Evolutionary conservation across 2,797 vertebrate genomes (phyloP), one percentile per base, ranked within the genome.

Genomic region (Hyperoplus lanceolatus): DNA sequence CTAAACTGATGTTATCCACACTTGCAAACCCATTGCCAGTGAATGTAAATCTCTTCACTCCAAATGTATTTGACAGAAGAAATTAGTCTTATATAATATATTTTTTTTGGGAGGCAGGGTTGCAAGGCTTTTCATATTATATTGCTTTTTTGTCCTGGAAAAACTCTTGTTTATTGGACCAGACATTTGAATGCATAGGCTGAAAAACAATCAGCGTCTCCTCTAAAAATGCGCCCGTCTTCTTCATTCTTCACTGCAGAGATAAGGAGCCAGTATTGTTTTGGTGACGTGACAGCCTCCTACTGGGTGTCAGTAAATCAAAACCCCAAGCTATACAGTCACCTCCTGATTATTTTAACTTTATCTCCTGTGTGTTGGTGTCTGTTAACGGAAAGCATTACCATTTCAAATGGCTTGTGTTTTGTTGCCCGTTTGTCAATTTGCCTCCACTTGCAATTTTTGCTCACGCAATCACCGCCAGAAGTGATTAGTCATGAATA

Each of bases 401-500:
- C 90, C 86, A 87, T 86, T 69, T 86, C 70, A 77, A 83, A 82
- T 80, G 60, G 58, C 69, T 68, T 83, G 59, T 76, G 75, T 87
- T 29, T 88, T 81, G 70, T 85, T 77, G 76, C 61, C 45, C 72
- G 68, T 88, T 86, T 73, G 79, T 90, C 81, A 82, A 54, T 85
- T 89, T 62, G 63, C 58, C 79, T 82, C 77, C 79, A 70, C 84
- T 90, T 62, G 70, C 80, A 90, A 87, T 89, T 87, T 90, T 84
- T 80, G 80, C 85, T 84, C 77, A 79, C 6, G 83, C 88, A 92
- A 91, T 92, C 90, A 88, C 85, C 82, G 89, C 85, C 88, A 91
- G 83, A 84, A 89, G 87, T 92, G 88, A 92, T 92, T 90, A 90
- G 58, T 75, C 80, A 93, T 93, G 91, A 93, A 94, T 93, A 88